Conservation (phyloP, 2,888 invertebrate genomes). For the Morpho deidamia region DNA sequence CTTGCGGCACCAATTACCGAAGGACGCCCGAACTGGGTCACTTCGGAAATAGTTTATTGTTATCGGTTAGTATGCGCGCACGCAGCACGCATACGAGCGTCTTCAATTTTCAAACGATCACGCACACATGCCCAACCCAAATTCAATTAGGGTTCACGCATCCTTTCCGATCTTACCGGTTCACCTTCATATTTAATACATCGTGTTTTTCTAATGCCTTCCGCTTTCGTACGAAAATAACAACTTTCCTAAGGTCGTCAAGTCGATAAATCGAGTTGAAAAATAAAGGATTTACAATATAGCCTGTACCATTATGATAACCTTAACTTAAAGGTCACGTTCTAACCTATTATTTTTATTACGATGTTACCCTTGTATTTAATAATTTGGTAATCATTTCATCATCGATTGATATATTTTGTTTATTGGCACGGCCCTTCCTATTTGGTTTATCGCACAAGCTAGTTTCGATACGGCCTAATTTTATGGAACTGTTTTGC, state of each 20-base stretch:
- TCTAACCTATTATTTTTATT: conserved; percentile 67
- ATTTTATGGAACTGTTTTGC: conserved; percentile 1
- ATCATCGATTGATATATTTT: background rate
- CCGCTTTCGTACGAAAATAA: conserved; percentile 59
- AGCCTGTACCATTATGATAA: conserved; percentile 51
- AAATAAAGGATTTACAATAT: conserved; percentile 61
- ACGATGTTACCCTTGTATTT: conserved; percentile 66
- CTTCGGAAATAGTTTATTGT: conserved; percentile 79
- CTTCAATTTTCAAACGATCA: conserved; percentile 59
- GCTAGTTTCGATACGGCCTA: background rate
- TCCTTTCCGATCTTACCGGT: conserved; percentile 56
- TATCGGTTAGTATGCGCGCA: conserved; percentile 74
- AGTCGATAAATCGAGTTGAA: conserved; percentile 55
- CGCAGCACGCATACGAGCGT: conserved; percentile 51
- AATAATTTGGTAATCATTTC: conserved; percentile 16
- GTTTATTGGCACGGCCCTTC: conserved; percentile 1
- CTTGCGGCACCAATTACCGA: conserved; percentile 74
- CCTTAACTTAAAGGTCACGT: conserved; percentile 60
- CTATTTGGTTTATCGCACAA: background rate
- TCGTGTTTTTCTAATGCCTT: conserved; percentile 47
- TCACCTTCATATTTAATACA: conserved; percentile 56
- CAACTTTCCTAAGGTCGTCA: conserved; percentile 66
- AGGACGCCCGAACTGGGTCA: conserved; percentile 77
- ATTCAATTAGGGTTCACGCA: conserved; percentile 61
- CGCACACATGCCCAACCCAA: conserved; percentile 47